Conservation (phyloP, 30 jellyfish, hydroid and myxozoan genomes). For the Aurelia aurita region DNA sequence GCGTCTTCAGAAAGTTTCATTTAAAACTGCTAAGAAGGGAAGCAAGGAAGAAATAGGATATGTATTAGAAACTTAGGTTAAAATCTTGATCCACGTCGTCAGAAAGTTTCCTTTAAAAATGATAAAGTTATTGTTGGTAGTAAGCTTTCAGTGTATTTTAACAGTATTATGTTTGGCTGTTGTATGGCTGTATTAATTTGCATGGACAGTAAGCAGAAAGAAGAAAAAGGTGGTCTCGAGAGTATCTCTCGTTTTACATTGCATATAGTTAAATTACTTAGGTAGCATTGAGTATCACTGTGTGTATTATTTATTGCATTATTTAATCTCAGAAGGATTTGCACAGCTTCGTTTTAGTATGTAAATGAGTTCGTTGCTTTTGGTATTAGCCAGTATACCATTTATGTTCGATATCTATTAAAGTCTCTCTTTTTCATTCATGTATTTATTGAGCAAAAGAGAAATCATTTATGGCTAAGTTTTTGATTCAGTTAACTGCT, state of each 20-base stretch:
- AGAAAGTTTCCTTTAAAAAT: background rate
- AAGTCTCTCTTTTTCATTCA: too few relatives aligned
- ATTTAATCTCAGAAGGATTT: background rate
- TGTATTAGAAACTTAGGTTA: background rate
- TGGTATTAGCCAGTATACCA: too few relatives aligned
- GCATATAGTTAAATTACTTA: background rate
- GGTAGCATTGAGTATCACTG: constrained; percentile 2
- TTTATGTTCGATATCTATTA: too few relatives aligned
- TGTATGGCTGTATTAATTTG: constrained; percentile 23
- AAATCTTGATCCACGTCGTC: background rate
- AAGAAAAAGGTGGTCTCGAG: background rate
- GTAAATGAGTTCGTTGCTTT: background rate
- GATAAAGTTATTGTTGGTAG: background rate
- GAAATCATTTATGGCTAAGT: too few relatives aligned
- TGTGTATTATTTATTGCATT: constrained; percentile 45
- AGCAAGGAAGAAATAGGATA: background rate
- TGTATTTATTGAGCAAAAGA: too few relatives aligned
- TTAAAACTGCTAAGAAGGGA: too few relatives aligned
- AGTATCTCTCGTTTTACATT: constrained; percentile 50
- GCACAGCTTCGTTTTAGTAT: background rate
- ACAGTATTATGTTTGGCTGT: constrained; percentile 15
- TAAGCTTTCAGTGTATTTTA: background rate
- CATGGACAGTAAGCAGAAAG: background rate
- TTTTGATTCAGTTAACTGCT: too few relatives aligned
- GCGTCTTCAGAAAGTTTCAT: background rate